Conservation (phyloP, 2,888 invertebrate species). For the Drosophila demipolita region DNA sequence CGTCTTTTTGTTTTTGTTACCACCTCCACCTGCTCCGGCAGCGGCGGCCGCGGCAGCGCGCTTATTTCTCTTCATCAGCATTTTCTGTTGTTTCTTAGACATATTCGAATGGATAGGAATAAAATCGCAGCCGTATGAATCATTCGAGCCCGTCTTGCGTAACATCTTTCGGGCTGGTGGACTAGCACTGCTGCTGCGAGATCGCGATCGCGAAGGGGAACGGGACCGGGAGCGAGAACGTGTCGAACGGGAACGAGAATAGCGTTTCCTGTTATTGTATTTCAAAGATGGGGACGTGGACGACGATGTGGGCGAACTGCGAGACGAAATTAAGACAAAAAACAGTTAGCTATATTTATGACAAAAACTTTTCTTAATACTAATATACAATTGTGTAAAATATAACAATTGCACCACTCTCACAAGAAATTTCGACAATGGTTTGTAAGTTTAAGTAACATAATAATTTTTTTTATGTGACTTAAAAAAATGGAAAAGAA, state of each 20-base stretch:
- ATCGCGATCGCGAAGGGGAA: slow-evolving; percentile 85
- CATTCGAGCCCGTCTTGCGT: slow-evolving; percentile 80
- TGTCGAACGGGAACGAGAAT: slow-evolving; percentile 64
- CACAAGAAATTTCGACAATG: neutral
- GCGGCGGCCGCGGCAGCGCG: slow-evolving; percentile 64
- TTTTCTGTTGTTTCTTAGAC: slow-evolving; percentile 83
- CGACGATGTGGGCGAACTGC: slow-evolving; percentile 76
- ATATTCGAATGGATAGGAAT: slow-evolving; percentile 78
- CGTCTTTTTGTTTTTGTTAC: slow-evolving; percentile 85
- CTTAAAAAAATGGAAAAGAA: neutral
- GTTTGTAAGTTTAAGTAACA: neutral
- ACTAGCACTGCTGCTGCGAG: slow-evolving; percentile 56
- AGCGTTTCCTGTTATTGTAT: slow-evolving; percentile 72
- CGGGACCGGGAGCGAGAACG: slow-evolving; percentile 71
- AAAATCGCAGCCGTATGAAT: slow-evolving; percentile 83
- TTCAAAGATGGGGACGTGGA: slow-evolving; percentile 67
- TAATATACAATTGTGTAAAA: neutral
- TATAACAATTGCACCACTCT: neutral
- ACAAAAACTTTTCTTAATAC: neutral
- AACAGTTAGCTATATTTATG: neutral
- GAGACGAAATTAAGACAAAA: slow-evolving; percentile 23
- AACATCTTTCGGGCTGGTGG: slow-evolving; percentile 64
- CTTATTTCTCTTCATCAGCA: slow-evolving; percentile 84
- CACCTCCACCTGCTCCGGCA: slow-evolving; percentile 13
- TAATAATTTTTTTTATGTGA: neutral